Percentiles rank a stretch among this genome's conserved stretches.
These are phyloP conservation scores for Dryobotodes eremita DNA, from an alignment of 2,888 invertebrate species.

Conservation along the genomic window DNA sequence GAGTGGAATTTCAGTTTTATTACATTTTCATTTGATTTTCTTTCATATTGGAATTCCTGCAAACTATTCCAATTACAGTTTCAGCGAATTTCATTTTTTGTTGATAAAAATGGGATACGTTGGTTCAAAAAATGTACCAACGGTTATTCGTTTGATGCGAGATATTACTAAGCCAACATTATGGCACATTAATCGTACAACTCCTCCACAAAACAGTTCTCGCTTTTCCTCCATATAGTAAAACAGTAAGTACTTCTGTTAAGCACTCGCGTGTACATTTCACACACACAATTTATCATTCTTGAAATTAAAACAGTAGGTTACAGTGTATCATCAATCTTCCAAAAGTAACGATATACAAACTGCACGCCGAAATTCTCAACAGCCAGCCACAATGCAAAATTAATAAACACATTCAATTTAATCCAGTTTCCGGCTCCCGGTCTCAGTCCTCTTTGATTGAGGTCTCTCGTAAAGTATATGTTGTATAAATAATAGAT, in stretches of 20 bases:
- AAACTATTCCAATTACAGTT: neutral
- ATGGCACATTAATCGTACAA: constrained; percentile 34
- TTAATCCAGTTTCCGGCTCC: constrained; percentile 37
- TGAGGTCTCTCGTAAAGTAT: constrained; percentile 40
- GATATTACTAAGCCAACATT: constrained; percentile 37
- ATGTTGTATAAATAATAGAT: too few species aligned
- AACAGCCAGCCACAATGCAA: constrained; percentile 46
- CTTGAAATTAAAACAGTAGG: constrained; percentile 63
- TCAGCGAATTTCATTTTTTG: too few species aligned
- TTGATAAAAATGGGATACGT: neutral
- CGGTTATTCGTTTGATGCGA: neutral
- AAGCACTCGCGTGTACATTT: constrained; percentile 45
- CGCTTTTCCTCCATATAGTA: constrained; percentile 41
- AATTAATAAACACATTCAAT: constrained; percentile 60
- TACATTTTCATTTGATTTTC: neutral
- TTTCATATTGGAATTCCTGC: neutral
- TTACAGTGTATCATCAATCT: constrained; percentile 54
- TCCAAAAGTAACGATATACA: constrained; percentile 53
- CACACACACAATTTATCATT: constrained; percentile 57
- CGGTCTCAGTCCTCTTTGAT: constrained; percentile 25
- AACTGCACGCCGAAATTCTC: constrained; percentile 36
- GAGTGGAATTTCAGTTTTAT: neutral
- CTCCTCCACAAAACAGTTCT: constrained; percentile 35
- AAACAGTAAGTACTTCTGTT: constrained; percentile 29
- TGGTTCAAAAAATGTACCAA: neutral